Evolutionary conservation across 2,888 invertebrate genomes (phyloP).

Genomic region (Hypomecis atomaria): DNA sequence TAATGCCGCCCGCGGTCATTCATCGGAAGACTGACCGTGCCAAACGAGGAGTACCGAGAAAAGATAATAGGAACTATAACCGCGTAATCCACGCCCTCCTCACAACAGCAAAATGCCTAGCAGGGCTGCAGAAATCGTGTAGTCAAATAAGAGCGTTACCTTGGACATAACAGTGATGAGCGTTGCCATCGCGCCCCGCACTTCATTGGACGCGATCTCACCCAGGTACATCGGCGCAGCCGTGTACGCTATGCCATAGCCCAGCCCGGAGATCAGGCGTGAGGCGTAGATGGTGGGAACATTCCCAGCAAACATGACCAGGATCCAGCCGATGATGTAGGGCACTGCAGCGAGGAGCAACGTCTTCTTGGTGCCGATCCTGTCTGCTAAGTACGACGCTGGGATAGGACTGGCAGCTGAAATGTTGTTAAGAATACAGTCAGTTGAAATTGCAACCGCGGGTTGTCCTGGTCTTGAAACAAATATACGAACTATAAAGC

Average conservation of each 20-base stretch:
- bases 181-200: conserved; percentile 85
- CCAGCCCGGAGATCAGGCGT: conserved; percentile 86
- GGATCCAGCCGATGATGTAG: conserved; percentile 86
- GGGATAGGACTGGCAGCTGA: conserved; percentile 86
- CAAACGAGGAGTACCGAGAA: too few species aligned
- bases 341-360: conserved; percentile 85
- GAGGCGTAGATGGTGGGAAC: conserved; percentile 85
- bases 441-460: too few species aligned
- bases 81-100: too few species aligned
- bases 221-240: conserved; percentile 86
- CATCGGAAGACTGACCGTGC: too few species aligned
- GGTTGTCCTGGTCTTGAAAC: too few species aligned
- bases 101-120: too few species aligned
- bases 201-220: conserved; percentile 85
- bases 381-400: conserved; percentile 86
- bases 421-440: conserved; percentile 43
- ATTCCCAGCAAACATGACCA: conserved; percentile 85
- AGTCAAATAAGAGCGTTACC: conserved; percentile 56
- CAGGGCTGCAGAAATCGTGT: background rate
- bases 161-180: conserved; percentile 85
- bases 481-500: too few species aligned
- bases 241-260: conserved; percentile 86
- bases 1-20: too few species aligned
- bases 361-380: conserved; percentile 86
- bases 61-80: too few species aligned